Evolutionary conservation across 92 coral and sea anemone genomes (phyloP), one percentile per base, ranked within the genome.

Genomic region (Siderastrea siderea): DNA sequence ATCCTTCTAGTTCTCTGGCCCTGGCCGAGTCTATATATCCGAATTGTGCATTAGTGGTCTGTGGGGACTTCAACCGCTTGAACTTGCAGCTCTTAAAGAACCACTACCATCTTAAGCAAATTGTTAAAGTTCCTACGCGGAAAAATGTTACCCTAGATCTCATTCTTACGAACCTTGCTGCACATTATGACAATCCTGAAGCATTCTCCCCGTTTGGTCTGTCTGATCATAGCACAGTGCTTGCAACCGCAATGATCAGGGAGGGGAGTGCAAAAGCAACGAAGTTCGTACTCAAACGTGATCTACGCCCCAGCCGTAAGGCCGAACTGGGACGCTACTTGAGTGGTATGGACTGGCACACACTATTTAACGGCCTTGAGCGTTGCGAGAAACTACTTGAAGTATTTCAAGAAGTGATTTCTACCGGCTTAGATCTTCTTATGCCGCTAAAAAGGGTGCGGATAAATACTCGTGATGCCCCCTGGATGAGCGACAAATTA

Each of bases 241-340:
- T 53, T 53, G 58, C 58, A 53, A 1, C 58, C 58, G 1, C 58
- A 53, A 53, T 53, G 58, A 53, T 53, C 58, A 53, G 58, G 49
- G 44, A 83, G 77, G 26, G 77, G 66, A 49, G 47, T 87, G 13
- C 68, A 68, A 53, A 72, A 61, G 38, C 68, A 63, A 63, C 19
- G 68, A 63, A 63, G 38, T 63, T 63, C 68, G 12, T 63, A 13
- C 38, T 63, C 38, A 63, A 63, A 12, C 38, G 38, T 26, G 90
- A 86, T 6, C 84, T 49, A 54, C 83, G 87, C 55, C 78, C 63
- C 17, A 90, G 87, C 75, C 87, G 79, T 76, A 76, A 78, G 62
- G 90, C 71, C 57, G 83, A 73, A 75, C 85, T 86, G 90, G 91
- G 94, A 58, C 81, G 91, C 65, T 90, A 66, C 38, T 44, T 86